Evolutionary conservation across 2,888 invertebrate species (phyloP).

Genomic region (Metalampra italica): DNA sequence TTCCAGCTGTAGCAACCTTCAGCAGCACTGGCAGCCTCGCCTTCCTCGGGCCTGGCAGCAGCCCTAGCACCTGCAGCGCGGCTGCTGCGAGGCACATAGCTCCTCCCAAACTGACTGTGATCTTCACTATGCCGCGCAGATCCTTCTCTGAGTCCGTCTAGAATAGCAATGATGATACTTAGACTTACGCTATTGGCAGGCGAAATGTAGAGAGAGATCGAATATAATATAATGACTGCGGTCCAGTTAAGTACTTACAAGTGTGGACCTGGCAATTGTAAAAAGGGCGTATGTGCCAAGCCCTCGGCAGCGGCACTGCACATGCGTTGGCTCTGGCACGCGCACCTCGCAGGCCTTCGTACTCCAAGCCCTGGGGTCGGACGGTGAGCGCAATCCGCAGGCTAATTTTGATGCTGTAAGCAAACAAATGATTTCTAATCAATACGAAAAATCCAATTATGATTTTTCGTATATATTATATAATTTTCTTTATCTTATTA

Average conservation of each 20-base stretch:
- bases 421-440: too few species aligned
- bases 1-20: conserved; percentile 58
- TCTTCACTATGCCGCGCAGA: conserved; percentile 56
- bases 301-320: conserved; percentile 58
- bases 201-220: too few species aligned
- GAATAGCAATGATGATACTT: conserved; percentile 1
- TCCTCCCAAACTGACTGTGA: conserved; percentile 58
- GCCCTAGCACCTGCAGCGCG: conserved; percentile 50
- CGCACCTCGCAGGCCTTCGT: conserved; percentile 62
- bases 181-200: too few species aligned
- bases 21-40: conserved; percentile 49
- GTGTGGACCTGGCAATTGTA: conserved; percentile 52
- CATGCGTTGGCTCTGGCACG: conserved; percentile 54
- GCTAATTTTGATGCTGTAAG: conserved; percentile 53
- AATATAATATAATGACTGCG: too few species aligned
- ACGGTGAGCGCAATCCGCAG: conserved; percentile 63
- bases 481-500: too few species aligned
- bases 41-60: conserved; percentile 41
- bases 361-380: conserved; percentile 68
- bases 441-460: too few species aligned
- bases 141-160: conserved; percentile 66
- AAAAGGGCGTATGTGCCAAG: conserved; percentile 64
- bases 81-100: conserved; percentile 64
- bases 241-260: conserved; percentile 42
- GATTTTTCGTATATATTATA: too few species aligned